Percentiles rank a stretch among this genome's conserved stretches.
Evolutionary conservation across 1,140 invertebrate genomes (phyloP).

Genomic region (Brachionus paranguensis): DNA sequence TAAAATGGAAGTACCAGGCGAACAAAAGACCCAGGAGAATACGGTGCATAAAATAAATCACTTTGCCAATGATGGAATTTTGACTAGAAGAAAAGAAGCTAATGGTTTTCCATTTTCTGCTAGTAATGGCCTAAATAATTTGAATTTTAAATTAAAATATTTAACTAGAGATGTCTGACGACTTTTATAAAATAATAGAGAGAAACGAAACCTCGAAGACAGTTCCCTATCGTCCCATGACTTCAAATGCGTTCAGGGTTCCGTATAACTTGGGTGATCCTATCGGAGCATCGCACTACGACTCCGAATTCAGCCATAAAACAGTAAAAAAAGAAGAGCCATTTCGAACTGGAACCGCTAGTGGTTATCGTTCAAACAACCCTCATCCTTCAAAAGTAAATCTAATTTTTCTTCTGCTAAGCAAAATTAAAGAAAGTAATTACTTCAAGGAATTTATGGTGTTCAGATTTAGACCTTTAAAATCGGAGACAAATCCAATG

Average conservation of each 20-base stretch:
- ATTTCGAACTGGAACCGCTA: constrained; percentile 46
- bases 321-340: constrained; percentile 41
- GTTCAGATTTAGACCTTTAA: constrained; percentile 20
- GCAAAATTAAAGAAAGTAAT: neutral
- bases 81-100: neutral
- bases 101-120: neutral
- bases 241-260: constrained; percentile 46
- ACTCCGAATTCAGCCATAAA: constrained; percentile 44
- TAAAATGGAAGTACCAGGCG: neutral
- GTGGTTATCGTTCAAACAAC: constrained; percentile 47
- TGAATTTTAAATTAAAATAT: neutral
- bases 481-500: neutral
- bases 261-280: constrained; percentile 43
- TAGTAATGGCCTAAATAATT: neutral
- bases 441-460: constrained; percentile 36
- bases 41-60: neutral
- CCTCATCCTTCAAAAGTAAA: constrained; percentile 49
- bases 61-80: neutral
- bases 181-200: neutral
- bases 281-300: constrained; percentile 44
- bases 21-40: neutral
- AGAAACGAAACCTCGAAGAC: neutral
- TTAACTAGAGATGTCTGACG: neutral
- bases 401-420: neutral
- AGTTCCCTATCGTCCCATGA: constrained; percentile 46